Evolutionary conservation across 2,888 invertebrate species (phyloP).

Genomic region (Drosophila koepferae): DNA sequence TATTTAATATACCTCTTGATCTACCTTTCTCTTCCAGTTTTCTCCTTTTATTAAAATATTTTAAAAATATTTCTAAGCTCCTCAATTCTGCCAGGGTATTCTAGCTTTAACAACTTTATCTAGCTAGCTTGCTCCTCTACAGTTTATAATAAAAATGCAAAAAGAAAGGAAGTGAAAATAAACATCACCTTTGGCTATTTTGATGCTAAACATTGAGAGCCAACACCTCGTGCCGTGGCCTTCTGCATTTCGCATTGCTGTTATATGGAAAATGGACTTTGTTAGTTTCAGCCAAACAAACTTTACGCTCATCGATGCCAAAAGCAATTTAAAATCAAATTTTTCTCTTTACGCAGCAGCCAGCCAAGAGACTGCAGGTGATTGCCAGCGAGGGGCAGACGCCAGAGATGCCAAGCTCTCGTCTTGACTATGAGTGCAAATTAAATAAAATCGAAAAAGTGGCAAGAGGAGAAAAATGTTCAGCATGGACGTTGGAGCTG

Average conservation of each 20-base stretch:
- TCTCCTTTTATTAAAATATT: background rate
- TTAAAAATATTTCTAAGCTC: too few species aligned
- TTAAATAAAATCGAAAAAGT: slow-evolving; percentile 73
- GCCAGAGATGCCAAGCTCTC: slow-evolving; percentile 21
- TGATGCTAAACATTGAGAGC: slow-evolving; percentile 42
- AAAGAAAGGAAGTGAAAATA: background rate
- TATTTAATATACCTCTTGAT: too few species aligned
- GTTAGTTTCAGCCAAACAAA: slow-evolving; percentile 67
- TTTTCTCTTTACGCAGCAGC: slow-evolving; percentile 42
- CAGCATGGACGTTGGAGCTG: slow-evolving; percentile 23
- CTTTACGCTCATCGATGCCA: slow-evolving; percentile 60
- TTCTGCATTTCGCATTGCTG: slow-evolving; percentile 20
- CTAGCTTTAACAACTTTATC: background rate
- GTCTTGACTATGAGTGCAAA: slow-evolving; percentile 69
- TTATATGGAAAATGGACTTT: slow-evolving; percentile 60
- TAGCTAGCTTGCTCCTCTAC: slow-evolving; percentile 5
- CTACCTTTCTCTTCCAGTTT: background rate
- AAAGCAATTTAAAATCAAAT: slow-evolving; percentile 80
- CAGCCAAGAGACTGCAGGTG: slow-evolving; percentile 6
- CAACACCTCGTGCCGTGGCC: slow-evolving; percentile 42
- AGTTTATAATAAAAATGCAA: slow-evolving; percentile 19
- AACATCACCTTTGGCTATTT: slow-evolving; percentile 71
- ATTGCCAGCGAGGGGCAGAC: background rate
- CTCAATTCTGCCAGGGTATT: background rate
- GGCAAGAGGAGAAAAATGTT: slow-evolving; percentile 57